A percentile compares a stretch with the other conserved stretches of the same genome.
phyloP scores from a whole-genome alignment of 2,113 vertebrate species.

The Equus przewalskii region DNA sequence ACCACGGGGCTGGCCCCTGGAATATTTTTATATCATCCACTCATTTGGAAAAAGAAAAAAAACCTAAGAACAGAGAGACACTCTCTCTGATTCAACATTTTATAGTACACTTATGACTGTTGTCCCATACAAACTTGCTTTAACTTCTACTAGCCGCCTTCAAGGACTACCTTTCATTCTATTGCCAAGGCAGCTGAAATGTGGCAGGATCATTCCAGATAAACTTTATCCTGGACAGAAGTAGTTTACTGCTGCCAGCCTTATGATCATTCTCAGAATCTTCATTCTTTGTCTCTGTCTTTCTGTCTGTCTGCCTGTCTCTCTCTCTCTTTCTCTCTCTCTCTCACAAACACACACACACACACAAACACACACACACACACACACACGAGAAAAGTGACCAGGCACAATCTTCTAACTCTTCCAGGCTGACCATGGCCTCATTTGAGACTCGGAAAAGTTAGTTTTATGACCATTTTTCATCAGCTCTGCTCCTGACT shows the following conservation, averaged over 20 bases:
- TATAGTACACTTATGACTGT: neutral
- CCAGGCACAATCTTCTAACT: neutral
- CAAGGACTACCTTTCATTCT: neutral
- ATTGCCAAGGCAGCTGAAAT: neutral
- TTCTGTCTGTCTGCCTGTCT: neutral
- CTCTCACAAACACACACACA: neutral
- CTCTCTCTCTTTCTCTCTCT: neutral
- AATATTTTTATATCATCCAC: neutral
- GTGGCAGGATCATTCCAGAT: neutral
- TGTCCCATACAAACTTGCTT: neutral
- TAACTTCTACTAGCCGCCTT: neutral
- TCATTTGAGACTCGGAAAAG: neutral
- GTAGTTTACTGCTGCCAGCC: neutral
- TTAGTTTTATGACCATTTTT: neutral
- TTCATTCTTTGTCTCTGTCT: neutral
- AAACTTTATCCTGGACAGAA: neutral
- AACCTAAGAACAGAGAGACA: neutral
- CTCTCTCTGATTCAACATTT: neutral
- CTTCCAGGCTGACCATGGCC: neutral
- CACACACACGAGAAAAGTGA: neutral
- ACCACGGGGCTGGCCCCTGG: too few species aligned
- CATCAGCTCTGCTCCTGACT: neutral
- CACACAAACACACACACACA: neutral
- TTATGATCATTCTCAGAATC: neutral
- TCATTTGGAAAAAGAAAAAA: neutral